Evolutionary conservation across 1,140 invertebrate species (phyloP).

Genomic region (Muscidifurax raptorellus): DNA sequence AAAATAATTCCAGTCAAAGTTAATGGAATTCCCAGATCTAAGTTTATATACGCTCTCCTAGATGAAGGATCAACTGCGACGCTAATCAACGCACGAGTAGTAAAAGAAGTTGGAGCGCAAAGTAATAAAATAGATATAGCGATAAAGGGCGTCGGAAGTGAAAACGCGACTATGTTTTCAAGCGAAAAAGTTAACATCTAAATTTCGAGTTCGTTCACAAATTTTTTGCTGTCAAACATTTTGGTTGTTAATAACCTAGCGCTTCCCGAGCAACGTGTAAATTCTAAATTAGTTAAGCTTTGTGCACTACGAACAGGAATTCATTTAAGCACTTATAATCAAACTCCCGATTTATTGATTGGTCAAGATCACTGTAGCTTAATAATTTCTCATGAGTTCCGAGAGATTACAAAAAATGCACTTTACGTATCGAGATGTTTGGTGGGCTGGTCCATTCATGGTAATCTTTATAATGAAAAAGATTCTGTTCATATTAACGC

Average conservation of each 20-base stretch:
- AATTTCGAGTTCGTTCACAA: neutral
- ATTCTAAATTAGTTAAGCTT: neutral
- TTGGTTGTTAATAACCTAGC: neutral
- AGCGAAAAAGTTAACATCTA: slow-evolving; percentile 2
- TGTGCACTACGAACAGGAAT: neutral
- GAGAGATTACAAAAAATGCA: neutral
- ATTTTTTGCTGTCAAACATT: neutral
- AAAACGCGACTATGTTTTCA: neutral
- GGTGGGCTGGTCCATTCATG: slow-evolving; percentile 25
- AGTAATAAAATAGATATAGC: neutral
- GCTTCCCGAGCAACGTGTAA: neutral
- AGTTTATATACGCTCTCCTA: slow-evolving; percentile 10
- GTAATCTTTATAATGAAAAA: neutral
- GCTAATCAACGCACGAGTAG: neutral
- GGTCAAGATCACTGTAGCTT: slow-evolving; percentile 18
- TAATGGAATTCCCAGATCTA: neutral
- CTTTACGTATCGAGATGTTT: neutral
- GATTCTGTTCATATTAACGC: neutral
- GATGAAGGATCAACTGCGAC: neutral
- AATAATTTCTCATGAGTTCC: neutral
- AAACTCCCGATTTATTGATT: neutral
- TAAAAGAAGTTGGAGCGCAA: neutral
- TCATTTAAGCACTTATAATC: neutral
- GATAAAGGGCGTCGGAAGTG: slow-evolving; percentile 1
- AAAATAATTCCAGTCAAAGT: slow-evolving; percentile 2